These are phyloP conservation scores for Heteractis magnifica DNA, from an alignment of 92 coral and sea anemone genomes.

Conservation along the genomic window DNA sequence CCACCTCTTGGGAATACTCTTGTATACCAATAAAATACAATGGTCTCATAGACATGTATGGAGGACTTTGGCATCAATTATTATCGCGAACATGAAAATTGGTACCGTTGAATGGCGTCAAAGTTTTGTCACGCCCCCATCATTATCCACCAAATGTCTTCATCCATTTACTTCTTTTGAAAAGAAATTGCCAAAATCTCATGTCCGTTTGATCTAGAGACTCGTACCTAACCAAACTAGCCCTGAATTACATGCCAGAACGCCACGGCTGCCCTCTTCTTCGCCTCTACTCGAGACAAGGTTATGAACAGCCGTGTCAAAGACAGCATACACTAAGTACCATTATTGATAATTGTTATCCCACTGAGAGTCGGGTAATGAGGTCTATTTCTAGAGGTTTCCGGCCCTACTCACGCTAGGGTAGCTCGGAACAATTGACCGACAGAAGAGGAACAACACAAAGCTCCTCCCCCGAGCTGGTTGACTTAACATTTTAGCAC, in stretches of 20 bases:
- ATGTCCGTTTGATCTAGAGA: conserved; percentile 29
- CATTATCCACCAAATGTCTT: conserved; percentile 68
- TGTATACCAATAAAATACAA: conserved; percentile 68
- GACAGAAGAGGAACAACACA: conserved; percentile 26
- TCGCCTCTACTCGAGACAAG: conserved; percentile 2
- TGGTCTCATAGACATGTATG: conserved; percentile 19
- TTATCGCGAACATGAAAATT: conserved; percentile 39
- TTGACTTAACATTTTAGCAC: conserved; percentile 34
- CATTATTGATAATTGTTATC: conserved; percentile 32
- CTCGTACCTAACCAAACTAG: conserved; percentile 8
- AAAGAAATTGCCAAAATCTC: conserved; percentile 49
- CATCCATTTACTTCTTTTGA: conserved; percentile 54
- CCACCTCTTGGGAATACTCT: conserved; percentile 75
- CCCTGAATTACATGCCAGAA: conserved; percentile 1
- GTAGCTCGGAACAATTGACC: conserved; percentile 24
- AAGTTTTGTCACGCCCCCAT: conserved; percentile 76
- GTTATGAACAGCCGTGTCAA: conserved; percentile 39
- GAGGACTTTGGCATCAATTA: conserved; percentile 36
- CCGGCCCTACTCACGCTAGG: conserved; percentile 45
- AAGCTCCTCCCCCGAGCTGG: conserved; percentile 41
- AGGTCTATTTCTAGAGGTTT: conserved; percentile 40
- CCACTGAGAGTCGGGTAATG: conserved; percentile 29
- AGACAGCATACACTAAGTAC: conserved; percentile 25
- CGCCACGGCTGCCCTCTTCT: not conserved
- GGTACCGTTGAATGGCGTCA: conserved; percentile 74